phyloP scores from a whole-genome alignment of 2,888 invertebrate species.

The Hypsopygia costalis region DNA sequence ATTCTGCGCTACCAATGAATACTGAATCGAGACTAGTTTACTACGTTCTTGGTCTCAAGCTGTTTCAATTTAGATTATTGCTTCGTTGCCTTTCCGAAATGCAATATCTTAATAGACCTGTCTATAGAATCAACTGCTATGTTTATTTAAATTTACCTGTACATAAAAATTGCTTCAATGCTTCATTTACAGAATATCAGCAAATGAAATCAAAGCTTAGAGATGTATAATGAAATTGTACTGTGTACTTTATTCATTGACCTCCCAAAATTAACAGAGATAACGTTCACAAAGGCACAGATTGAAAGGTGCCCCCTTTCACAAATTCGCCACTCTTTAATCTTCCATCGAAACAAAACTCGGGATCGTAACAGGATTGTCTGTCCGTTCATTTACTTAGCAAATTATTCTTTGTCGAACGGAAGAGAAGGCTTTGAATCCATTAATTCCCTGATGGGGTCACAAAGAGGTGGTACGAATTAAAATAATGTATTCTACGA shows the following conservation, averaged over 20 bases:
- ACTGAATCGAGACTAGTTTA: constrained; percentile 56
- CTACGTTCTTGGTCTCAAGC: constrained; percentile 51
- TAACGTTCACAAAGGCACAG: constrained; percentile 62
- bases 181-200: constrained; percentile 21
- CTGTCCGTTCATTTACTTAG: constrained; percentile 78
- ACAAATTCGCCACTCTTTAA: constrained; percentile 72
- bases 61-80: constrained; percentile 76
- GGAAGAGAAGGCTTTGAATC: constrained; percentile 79
- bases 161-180: constrained; percentile 12
- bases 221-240: constrained; percentile 62
- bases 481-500: constrained; percentile 79
- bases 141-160: neutral
- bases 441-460: constrained; percentile 77
- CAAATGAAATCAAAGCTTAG: constrained; percentile 47
- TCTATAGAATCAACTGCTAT: neutral
- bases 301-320: constrained; percentile 67
- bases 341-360: constrained; percentile 77
- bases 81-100: constrained; percentile 32
- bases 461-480: constrained; percentile 78
- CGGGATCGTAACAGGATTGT: constrained; percentile 73
- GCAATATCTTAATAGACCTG: constrained; percentile 46
- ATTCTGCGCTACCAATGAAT: constrained; percentile 69
- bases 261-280: constrained; percentile 72
- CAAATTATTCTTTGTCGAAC: constrained; percentile 80
- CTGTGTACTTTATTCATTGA: constrained; percentile 69